These are phyloP conservation scores for Noctuana brunneofusca DNA, from an alignment of 2,888 invertebrate genomes.

Conservation along the genomic window DNA sequence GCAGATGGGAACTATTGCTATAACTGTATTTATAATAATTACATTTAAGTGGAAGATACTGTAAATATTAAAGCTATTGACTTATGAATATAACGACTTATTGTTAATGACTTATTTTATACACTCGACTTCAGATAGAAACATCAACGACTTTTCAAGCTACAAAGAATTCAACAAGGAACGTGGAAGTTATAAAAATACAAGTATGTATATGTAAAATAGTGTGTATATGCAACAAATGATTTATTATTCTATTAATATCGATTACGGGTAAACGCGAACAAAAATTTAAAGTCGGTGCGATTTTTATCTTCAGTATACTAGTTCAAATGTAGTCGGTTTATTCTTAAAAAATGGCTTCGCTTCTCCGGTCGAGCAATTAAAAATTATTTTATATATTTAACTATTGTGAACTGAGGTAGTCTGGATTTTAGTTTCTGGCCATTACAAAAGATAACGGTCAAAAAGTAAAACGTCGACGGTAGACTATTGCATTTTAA, in stretches of 20 bases:
- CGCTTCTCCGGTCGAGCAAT: slow-evolving; percentile 67
- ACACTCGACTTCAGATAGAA: slow-evolving; percentile 47
- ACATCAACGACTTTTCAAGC: slow-evolving; percentile 45
- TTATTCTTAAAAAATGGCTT: slow-evolving; percentile 60
- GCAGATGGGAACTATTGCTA: slow-evolving; percentile 77
- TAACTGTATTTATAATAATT: slow-evolving; percentile 59
- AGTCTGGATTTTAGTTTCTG: slow-evolving; percentile 40
- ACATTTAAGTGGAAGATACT: slow-evolving; percentile 77
- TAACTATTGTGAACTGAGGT: slow-evolving; percentile 76
- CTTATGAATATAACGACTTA: slow-evolving; percentile 71
- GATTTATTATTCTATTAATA: slow-evolving; percentile 22
- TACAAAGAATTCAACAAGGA: slow-evolving; percentile 27
- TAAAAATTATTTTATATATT: slow-evolving; percentile 67
- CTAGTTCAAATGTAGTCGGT: slow-evolving; percentile 57
- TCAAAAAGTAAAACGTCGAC: slow-evolving; percentile 45
- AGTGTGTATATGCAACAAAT: slow-evolving; percentile 30
- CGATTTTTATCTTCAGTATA: slow-evolving; percentile 37
- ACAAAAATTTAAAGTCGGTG: slow-evolving; percentile 42
- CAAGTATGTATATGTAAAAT: slow-evolving; percentile 26
- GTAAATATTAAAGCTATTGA: slow-evolving; percentile 80
- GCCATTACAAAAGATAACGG: slow-evolving; percentile 36
- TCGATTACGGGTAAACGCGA: slow-evolving; percentile 35
- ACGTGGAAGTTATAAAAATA: slow-evolving; percentile 30
- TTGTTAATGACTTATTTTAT: slow-evolving; percentile 42
- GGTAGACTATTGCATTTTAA: slow-evolving; percentile 80